These are phyloP conservation scores for Clytia hemisphaerica DNA, from an alignment of 30 jellyfish, hydroid and myxozoan species.

Conservation along the genomic window DNA sequence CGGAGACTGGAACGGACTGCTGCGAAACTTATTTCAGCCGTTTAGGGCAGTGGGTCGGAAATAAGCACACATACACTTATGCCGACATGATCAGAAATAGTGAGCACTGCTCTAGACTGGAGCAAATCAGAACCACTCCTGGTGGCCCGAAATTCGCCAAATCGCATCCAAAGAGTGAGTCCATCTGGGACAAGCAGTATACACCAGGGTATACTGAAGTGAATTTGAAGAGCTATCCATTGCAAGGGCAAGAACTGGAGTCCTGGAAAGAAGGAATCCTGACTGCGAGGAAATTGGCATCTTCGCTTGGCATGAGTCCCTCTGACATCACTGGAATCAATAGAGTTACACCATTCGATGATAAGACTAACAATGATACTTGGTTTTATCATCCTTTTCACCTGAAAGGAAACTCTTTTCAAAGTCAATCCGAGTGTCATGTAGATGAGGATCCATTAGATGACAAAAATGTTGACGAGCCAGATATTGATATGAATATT, in stretches of 20 bases:
- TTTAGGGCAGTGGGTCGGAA: background rate
- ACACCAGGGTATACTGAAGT: too few relatives aligned
- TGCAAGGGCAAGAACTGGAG: background rate
- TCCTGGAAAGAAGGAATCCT: constrained; percentile 32
- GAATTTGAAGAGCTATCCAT: constrained; percentile 24
- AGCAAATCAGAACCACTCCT: background rate
- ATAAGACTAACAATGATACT: too few relatives aligned
- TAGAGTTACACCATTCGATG: too few relatives aligned
- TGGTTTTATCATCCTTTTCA: too few relatives aligned
- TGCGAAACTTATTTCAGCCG: background rate
- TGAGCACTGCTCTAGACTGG: background rate
- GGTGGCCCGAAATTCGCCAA: background rate
- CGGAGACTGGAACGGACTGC: background rate
- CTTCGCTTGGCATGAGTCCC: constrained; percentile 13
- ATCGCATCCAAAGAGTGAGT: background rate
- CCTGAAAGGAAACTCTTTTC: too few relatives aligned
- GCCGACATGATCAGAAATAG: background rate
- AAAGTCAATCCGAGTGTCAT: too few relatives aligned
- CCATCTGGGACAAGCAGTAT: constrained; percentile 13
- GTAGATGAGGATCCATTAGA: too few relatives aligned
- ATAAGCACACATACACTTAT: background rate
- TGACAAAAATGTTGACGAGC: too few relatives aligned
- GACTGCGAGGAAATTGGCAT: constrained; percentile 27
- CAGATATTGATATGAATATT: too few relatives aligned
- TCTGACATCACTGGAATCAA: too few relatives aligned